These are phyloP conservation scores for Nixonia krombeini DNA, from an alignment of 1,140 invertebrate genomes.

Conservation along the genomic window DNA sequence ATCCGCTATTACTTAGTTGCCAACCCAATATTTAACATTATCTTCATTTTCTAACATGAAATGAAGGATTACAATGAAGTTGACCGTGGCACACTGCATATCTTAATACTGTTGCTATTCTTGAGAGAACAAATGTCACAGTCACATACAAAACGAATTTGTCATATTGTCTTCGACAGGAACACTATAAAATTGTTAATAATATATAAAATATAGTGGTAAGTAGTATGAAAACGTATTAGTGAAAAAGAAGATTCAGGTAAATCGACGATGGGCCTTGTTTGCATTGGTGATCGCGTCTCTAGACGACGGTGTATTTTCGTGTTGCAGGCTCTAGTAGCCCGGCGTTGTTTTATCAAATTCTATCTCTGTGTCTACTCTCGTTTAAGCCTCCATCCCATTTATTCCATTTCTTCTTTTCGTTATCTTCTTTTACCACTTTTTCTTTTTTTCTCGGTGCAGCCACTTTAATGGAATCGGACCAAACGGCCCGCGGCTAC, in stretches of 20 bases:
- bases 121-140: too few relatives aligned
- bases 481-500: slow-evolving; percentile 26
- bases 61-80: too few relatives aligned
- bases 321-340: slow-evolving; percentile 26
- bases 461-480: slow-evolving; percentile 47
- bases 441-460: slow-evolving; percentile 16
- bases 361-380: slow-evolving; percentile 47
- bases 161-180: too few relatives aligned
- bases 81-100: too few relatives aligned
- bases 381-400: slow-evolving; percentile 8
- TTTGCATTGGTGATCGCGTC: slow-evolving; percentile 49
- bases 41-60: too few relatives aligned
- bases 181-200: too few relatives aligned
- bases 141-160: too few relatives aligned
- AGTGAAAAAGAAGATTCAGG: neutral
- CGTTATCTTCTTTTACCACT: slow-evolving; percentile 1
- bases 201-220: too few relatives aligned
- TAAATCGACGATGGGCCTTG: slow-evolving; percentile 29
- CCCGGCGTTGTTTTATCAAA: slow-evolving; percentile 47
- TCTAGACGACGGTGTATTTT: slow-evolving; percentile 9
- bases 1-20: too few relatives aligned
- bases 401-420: slow-evolving; percentile 9
- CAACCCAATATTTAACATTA: too few relatives aligned
- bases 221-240: too few relatives aligned
- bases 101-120: too few relatives aligned